A percentile compares a stretch with the other conserved stretches of the same genome.
Conservation (phyloP, 2,113 vertebrate genomes). For the Leptobrachium ailaonicum region DNA sequence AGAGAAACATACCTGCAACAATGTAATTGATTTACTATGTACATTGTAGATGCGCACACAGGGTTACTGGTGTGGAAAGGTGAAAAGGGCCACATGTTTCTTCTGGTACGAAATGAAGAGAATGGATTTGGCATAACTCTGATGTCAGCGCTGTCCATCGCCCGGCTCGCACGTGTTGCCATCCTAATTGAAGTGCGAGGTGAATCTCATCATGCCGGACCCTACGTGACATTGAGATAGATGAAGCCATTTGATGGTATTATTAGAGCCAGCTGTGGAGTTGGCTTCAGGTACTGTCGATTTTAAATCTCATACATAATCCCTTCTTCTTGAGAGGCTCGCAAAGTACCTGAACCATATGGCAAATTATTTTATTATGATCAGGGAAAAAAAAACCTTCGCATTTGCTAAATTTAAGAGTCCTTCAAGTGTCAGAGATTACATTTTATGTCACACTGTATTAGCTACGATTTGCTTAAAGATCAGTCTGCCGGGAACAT, state of each 20-base stretch:
- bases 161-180: constrained; percentile 77
- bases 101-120: constrained; percentile 66
- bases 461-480: no score
- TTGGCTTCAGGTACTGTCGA: constrained; percentile 74
- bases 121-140: constrained; percentile 69
- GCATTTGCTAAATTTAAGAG: constrained; percentile 76
- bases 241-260: constrained; percentile 86
- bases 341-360: constrained; percentile 76
- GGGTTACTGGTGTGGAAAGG: constrained; percentile 65
- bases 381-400: constrained; percentile 73
- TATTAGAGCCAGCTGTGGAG: constrained; percentile 87
- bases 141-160: constrained; percentile 77
- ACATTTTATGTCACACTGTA: constrained; percentile 58
- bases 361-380: constrained; percentile 83
- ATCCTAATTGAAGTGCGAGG: constrained; percentile 76
- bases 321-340: constrained; percentile 74
- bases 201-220: constrained; percentile 68
- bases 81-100: constrained; percentile 68
- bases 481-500: no score
- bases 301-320: constrained; percentile 82
- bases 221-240: constrained; percentile 81
- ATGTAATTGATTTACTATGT: constrained; percentile 68
- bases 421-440: constrained; percentile 76
- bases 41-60: constrained; percentile 62
- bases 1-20: constrained; percentile 8